These are phyloP conservation scores for Cyaniris semiargus DNA, from an alignment of 2,888 invertebrate genomes.

Conservation along the genomic window DNA sequence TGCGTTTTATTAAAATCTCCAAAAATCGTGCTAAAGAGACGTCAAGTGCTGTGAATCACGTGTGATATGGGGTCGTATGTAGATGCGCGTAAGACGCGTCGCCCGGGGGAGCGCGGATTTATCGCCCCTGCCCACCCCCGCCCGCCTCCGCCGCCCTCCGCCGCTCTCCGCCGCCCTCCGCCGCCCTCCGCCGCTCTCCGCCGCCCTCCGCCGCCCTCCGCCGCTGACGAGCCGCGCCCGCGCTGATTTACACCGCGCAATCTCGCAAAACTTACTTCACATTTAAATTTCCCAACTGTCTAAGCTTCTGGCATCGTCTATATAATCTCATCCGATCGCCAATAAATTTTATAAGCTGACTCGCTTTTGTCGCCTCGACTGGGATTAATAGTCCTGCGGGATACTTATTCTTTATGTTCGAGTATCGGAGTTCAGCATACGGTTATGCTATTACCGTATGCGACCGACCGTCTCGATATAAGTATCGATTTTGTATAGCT, in stretches of 20 bases:
- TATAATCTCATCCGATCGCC: slow-evolving; percentile 81
- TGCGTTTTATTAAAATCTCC: no score
- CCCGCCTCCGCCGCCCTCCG: slow-evolving; percentile 55
- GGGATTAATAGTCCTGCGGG: slow-evolving; percentile 70
- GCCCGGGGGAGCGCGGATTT: slow-evolving; percentile 77
- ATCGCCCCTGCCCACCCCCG: slow-evolving; percentile 55
- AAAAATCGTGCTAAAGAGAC: neutral
- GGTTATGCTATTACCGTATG: slow-evolving; percentile 13
- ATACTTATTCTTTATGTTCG: slow-evolving; percentile 53
- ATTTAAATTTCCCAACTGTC: slow-evolving; percentile 81
- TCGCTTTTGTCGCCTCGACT: slow-evolving; percentile 74
- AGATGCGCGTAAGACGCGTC: slow-evolving; percentile 60
- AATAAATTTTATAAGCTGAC: slow-evolving; percentile 80
- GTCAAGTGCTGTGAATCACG: neutral
- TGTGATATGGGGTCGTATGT: slow-evolving; percentile 43
- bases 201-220: slow-evolving; percentile 60
- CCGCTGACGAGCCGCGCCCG: slow-evolving; percentile 56
- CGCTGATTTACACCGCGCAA: slow-evolving; percentile 79
- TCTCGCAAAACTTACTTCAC: slow-evolving; percentile 81
- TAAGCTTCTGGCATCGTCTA: slow-evolving; percentile 80
- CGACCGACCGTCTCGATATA: neutral
- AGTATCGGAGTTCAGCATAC: slow-evolving; percentile 44
- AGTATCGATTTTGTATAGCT: neutral
- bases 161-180: slow-evolving; percentile 58
- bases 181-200: slow-evolving; percentile 59